A percentile compares a stretch with the other conserved stretches of the same genome.
These are phyloP conservation scores for Apteryx mantelli DNA, from an alignment of 2,113 vertebrate species.

Conservation along the genomic window DNA sequence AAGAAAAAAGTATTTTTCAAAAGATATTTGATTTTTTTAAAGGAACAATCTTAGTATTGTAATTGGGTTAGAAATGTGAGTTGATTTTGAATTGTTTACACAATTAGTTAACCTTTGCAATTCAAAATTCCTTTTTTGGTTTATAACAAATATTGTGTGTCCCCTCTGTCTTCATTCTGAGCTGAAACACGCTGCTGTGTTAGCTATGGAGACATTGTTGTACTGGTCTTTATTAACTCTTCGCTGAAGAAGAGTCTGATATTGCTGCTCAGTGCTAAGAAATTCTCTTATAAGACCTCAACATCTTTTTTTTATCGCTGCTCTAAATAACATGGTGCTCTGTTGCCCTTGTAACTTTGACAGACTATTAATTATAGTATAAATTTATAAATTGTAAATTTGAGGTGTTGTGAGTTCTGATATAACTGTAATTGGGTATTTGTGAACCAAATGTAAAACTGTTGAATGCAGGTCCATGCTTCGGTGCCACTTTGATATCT, in stretches of 20 bases:
- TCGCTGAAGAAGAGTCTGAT: background rate
- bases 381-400: background rate
- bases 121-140: background rate
- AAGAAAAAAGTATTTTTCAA: background rate
- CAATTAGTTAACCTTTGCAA: background rate
- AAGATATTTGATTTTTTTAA: background rate
- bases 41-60: background rate
- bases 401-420: conserved; percentile 48
- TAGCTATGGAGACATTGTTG: background rate
- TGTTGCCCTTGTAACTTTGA: conserved; percentile 56
- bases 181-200: background rate
- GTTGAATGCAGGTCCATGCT: conserved; percentile 48
- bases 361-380: conserved; percentile 68
- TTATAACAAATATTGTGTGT: background rate
- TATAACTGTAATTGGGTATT: conserved; percentile 70
- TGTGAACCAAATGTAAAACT: conserved; percentile 64
- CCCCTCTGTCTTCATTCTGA: background rate
- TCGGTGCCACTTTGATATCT: conserved; percentile 44
- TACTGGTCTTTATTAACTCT: background rate
- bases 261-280: background rate
- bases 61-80: background rate
- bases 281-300: background rate
- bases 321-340: conserved; percentile 30
- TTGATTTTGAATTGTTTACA: background rate
- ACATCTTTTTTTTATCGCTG: background rate